phyloP scores from a whole-genome alignment of 1,140 invertebrate genomes.

The Theocolax elegans region DNA sequence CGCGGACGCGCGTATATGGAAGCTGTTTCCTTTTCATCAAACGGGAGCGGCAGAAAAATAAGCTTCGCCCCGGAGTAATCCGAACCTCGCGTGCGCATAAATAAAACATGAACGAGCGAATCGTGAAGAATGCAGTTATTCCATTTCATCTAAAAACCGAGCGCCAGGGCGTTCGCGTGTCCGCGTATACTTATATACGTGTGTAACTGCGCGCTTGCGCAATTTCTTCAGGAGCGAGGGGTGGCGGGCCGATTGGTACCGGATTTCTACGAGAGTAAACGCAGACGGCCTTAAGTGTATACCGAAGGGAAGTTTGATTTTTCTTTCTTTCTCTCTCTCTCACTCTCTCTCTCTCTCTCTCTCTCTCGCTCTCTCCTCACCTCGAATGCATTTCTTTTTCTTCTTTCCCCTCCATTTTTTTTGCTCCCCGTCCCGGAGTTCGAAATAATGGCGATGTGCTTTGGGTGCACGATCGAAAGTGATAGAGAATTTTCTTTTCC shows the following conservation, averaged over 20 bases:
- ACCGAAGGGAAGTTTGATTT: too few species aligned
- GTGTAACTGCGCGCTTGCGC: not conserved
- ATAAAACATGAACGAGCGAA: conserved; percentile 20
- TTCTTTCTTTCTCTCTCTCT: too few species aligned
- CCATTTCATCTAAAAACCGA: not conserved
- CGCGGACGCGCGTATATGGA: too few species aligned
- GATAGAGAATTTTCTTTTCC: too few species aligned
- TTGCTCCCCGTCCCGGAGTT: too few species aligned
- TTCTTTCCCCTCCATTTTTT: too few species aligned
- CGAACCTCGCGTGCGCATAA: conserved; percentile 5
- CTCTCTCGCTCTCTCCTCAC: too few species aligned
- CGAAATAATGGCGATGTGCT: too few species aligned
- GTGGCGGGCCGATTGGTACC: not conserved
- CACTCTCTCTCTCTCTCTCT: too few species aligned
- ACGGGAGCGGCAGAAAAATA: conserved; percentile 6
- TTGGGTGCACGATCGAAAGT: too few species aligned
- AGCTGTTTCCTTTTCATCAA: conserved; percentile 35
- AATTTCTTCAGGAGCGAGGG: not conserved
- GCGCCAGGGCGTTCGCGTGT: not conserved
- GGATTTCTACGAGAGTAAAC: not conserved
- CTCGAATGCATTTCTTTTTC: too few species aligned
- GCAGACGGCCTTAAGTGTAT: too few species aligned
- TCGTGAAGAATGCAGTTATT: conserved; percentile 23
- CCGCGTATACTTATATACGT: not conserved
- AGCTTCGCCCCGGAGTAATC: not conserved